phyloP scores from a whole-genome alignment of 2,888 invertebrate species.

The Clivina fossor region DNA sequence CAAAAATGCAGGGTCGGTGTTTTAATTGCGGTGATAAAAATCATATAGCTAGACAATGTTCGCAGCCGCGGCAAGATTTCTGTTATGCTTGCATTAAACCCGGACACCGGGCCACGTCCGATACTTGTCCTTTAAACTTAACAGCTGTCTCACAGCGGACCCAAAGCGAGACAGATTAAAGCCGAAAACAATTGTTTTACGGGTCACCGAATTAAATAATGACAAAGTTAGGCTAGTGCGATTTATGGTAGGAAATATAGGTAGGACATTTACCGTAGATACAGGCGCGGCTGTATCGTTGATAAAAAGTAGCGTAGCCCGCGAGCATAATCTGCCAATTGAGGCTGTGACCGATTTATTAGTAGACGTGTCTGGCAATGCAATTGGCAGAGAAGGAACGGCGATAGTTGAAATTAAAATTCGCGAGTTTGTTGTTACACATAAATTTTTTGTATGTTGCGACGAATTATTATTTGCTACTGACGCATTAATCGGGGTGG shows the following conservation, averaged over 20 bases:
- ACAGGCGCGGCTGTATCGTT: constrained; percentile 9
- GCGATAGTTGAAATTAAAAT: neutral
- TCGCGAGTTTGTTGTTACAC: neutral
- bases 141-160: neutral
- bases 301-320: neutral
- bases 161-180: neutral
- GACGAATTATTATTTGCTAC: constrained; percentile 5
- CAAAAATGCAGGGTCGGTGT: constrained; percentile 4
- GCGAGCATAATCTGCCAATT: constrained; percentile 2
- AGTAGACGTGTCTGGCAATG: constrained; percentile 15
- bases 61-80: neutral
- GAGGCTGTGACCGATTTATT: neutral
- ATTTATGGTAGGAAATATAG: neutral
- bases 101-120: neutral
- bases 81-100: constrained; percentile 9
- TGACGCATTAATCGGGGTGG: constrained; percentile 14
- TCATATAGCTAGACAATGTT: neutral
- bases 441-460: constrained; percentile 12
- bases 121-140: constrained; percentile 11
- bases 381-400: neutral
- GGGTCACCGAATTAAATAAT: neutral
- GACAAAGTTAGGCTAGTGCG: neutral
- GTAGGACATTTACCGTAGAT: neutral
- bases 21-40: constrained; percentile 14
- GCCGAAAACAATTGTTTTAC: too few species aligned